These are phyloP conservation scores for Illadopsis cleaveri DNA, from an alignment of 2,113 vertebrate species.

Conservation along the genomic window DNA sequence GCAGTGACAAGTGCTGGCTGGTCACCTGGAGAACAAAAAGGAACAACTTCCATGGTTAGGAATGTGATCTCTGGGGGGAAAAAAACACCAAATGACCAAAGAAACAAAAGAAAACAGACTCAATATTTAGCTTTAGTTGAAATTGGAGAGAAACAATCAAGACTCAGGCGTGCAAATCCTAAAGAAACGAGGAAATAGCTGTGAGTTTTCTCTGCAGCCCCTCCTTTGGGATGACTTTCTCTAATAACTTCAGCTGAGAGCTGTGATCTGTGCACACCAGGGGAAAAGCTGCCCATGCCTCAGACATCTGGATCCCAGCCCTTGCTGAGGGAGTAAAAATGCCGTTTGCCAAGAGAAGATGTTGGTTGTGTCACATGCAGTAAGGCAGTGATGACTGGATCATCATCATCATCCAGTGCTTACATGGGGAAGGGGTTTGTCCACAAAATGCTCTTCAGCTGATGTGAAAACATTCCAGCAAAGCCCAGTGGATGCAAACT, in stretches of 20 bases:
- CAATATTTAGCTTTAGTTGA: background rate
- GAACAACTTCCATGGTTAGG: background rate
- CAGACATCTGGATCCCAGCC: background rate
- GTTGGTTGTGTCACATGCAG: background rate
- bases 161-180: background rate
- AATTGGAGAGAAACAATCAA: background rate
- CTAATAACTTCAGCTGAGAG: background rate
- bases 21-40: background rate
- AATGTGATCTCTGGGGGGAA: background rate
- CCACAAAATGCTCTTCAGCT: background rate
- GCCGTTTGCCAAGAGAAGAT: background rate
- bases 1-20: background rate
- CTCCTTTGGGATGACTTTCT: background rate
- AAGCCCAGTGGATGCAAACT: background rate
- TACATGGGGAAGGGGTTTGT: background rate
- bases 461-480: background rate
- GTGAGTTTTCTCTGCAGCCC: background rate
- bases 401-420: background rate
- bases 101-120: background rate
- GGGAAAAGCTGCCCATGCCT: background rate
- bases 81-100: fast-evolving
- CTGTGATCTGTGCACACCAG: background rate
- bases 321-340: background rate
- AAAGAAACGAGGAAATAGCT: background rate
- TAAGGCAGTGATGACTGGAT: background rate